phyloP scores from a whole-genome alignment of 37 sponge, comb jelly and placozoan genomes.

The Haliclona indistincta region DNA sequence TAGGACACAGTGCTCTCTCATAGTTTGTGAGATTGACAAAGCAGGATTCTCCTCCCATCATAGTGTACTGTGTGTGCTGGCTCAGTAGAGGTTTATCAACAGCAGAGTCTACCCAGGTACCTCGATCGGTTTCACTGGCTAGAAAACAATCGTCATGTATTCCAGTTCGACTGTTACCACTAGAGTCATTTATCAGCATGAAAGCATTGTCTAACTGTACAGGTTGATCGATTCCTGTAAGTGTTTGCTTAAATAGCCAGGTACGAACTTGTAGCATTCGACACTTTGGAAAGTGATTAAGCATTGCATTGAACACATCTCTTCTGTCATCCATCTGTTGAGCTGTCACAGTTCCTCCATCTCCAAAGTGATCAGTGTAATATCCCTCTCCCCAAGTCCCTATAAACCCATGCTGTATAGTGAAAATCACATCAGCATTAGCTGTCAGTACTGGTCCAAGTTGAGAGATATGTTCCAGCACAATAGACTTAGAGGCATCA shows the following conservation, averaged over 20 bases:
- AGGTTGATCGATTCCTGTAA: constrained; percentile 4
- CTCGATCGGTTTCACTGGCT: constrained; percentile 16
- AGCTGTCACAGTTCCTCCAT: not conserved
- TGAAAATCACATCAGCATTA: constrained; percentile 8
- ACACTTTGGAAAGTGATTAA: constrained; percentile 10
- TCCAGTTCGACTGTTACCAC: constrained; percentile 8
- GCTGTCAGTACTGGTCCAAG: not conserved
- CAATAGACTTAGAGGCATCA: constrained; percentile 5
- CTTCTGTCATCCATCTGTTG: constrained; percentile 7
- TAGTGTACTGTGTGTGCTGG: constrained; percentile 4
- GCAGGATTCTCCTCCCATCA: constrained; percentile 9
- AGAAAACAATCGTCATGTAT: constrained; percentile 12
- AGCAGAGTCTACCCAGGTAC: constrained; percentile 5
- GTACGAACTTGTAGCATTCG: constrained; percentile 14
- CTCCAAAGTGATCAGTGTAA: constrained; percentile 20
- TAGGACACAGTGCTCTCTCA: not conserved
- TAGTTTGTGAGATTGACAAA: not conserved
- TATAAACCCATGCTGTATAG: constrained; percentile 18
- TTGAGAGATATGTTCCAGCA: constrained; percentile 6
- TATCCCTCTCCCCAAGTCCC: constrained; percentile 22
- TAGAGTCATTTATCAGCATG: not conserved
- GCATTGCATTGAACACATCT: constrained; percentile 16
- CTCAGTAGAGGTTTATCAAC: constrained; percentile 17
- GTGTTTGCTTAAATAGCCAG: constrained; percentile 1
- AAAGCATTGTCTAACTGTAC: not conserved